Evolutionary conservation across 2,113 vertebrate genomes (phyloP), one percentile per base, ranked within the genome.

Genomic region (Climacteris rufus): DNA sequence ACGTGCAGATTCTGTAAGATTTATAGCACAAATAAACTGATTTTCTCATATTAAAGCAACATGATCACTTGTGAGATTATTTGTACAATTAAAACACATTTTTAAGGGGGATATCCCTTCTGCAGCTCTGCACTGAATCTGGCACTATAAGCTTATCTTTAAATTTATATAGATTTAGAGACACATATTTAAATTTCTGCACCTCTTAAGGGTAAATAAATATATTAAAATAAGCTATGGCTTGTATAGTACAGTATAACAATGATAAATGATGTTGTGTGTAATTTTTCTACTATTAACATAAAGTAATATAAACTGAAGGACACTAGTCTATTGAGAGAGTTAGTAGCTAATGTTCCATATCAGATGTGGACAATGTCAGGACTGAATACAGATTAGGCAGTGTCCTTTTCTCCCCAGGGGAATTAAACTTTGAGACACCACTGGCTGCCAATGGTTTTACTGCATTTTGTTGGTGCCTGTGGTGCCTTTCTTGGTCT

Each of bases 271-370:
- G 99, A 99, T 99, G 99, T 99, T 99, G 99, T 99, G 99, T 99
- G 99, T 99, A 99, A 99, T 99, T 99, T 99, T 99, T 99, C 98
- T 99, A 99, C 99, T 99, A 99, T 99, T 99, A 99, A 99, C 99
- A 99, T 99, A 99, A 99, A 99, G 99, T 99, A 99, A 99, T 99
- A 99, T 99, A 99, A 99, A 99, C 99, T 99, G 99, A 99, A 99
- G 99, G 99, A 99, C 99, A 99, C 99, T 98, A 98, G 99, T 99
- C 99, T 99, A 99, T 99, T 98, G 99, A 99, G 98, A 99, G 99
- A 99, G 99, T 99, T 99, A 99, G 99, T 98, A 99, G 99, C 99
- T 99, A 99, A 99, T 99, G 99, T 99, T 99, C 99, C 99, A 98
- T 99, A 99, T 99, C 99, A 99, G 99, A 99, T 99, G 98, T 98